Evolutionary conservation across 2,888 invertebrate genomes (phyloP).

Genomic region (Athalia rosae): DNA sequence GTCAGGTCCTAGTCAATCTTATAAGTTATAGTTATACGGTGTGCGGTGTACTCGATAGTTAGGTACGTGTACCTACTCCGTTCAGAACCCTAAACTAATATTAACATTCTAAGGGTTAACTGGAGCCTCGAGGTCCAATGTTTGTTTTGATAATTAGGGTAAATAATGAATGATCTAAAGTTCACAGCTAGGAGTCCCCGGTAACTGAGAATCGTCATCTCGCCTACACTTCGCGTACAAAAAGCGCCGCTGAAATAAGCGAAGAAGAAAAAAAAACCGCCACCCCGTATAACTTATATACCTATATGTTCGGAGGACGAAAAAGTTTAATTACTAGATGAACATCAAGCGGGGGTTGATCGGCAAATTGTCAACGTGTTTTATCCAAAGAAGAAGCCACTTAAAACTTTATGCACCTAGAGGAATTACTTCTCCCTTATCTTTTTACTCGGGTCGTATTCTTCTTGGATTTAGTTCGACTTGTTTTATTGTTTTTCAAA

Average conservation of each 20-base stretch:
- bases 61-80: no score
- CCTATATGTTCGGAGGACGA: no score
- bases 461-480: no score
- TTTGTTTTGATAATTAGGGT: slow-evolving; percentile 31
- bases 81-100: slow-evolving; percentile 5
- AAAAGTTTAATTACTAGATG: slow-evolving; percentile 18
- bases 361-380: neutral
- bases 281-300: no score
- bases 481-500: no score
- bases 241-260: neutral
- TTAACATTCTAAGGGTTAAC: slow-evolving; percentile 10
- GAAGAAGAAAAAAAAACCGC: neutral
- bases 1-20: neutral
- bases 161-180: slow-evolving; percentile 32
- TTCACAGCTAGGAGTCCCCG: neutral
- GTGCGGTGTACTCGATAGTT: neutral
- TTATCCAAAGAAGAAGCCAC: neutral
- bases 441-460: no score
- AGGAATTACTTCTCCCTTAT: no score
- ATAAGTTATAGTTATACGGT: neutral
- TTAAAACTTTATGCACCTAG: neutral
- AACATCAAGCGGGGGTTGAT: neutral
- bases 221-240: neutral
- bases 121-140: neutral
- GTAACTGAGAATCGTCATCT: slow-evolving; percentile 9